Evolutionary conservation across 2,888 invertebrate species (phyloP).

Genomic region (Selenia dentaria): DNA sequence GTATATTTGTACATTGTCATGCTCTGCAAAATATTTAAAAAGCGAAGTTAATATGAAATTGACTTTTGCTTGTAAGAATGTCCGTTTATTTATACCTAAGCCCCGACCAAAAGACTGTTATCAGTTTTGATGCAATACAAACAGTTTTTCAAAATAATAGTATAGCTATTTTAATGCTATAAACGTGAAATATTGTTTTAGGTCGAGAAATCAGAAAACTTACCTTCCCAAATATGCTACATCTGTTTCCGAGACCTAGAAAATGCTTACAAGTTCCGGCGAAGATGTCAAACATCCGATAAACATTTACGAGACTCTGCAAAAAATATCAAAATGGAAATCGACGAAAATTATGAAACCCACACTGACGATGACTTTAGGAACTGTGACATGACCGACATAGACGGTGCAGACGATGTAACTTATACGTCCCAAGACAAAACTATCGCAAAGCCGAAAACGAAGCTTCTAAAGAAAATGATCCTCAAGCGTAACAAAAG

Average conservation of each 20-base stretch:
- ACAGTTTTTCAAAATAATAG: too few species aligned
- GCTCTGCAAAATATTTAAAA: too few species aligned
- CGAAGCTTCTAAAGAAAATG: slow-evolving; percentile 16
- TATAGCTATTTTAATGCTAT: too few species aligned
- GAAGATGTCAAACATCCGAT: slow-evolving; percentile 72
- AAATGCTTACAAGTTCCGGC: slow-evolving; percentile 73
- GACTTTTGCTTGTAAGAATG: too few species aligned
- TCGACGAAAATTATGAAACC: slow-evolving; percentile 38
- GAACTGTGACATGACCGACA: slow-evolving; percentile 36
- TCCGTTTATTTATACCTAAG: too few species aligned
- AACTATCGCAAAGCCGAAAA: not conserved
- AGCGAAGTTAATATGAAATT: too few species aligned
- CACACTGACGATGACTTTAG: slow-evolving; percentile 24
- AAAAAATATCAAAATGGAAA: slow-evolving; percentile 41
- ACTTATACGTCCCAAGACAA: slow-evolving; percentile 5
- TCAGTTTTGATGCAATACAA: too few species aligned
- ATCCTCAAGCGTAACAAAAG: slow-evolving; percentile 51
- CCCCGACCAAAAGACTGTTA: too few species aligned
- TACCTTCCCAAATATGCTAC: slow-evolving; percentile 69
- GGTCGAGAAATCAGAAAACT: slow-evolving; percentile 66
- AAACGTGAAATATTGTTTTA: slow-evolving; percentile 40
- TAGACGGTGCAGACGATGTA: slow-evolving; percentile 31
- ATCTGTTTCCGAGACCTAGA: slow-evolving; percentile 68
- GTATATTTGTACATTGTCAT: too few species aligned
- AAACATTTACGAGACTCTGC: slow-evolving; percentile 49